phyloP scores from a whole-genome alignment of 2,888 invertebrate species.

The Melinaea menophilus region DNA sequence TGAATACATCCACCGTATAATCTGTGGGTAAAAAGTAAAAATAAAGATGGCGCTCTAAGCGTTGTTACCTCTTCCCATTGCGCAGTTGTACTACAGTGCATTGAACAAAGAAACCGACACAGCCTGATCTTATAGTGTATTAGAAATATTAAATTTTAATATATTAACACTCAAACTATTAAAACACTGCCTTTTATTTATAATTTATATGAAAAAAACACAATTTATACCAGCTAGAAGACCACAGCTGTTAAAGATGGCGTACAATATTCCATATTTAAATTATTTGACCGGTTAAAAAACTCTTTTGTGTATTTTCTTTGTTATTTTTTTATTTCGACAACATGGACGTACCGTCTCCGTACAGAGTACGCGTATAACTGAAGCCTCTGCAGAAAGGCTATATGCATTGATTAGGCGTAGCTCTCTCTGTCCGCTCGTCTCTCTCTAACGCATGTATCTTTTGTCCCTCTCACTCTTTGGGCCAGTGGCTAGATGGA shows the following conservation, averaged over 20 bases:
- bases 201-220: too few species aligned
- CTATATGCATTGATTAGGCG: slow-evolving; percentile 75
- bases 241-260: slow-evolving; percentile 1
- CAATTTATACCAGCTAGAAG: not conserved
- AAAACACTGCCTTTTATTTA: too few species aligned
- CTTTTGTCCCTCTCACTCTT: slow-evolving; percentile 46
- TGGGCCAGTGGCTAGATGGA: slow-evolving; percentile 51
- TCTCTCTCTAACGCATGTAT: slow-evolving; percentile 46
- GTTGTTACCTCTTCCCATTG: slow-evolving; percentile 5
- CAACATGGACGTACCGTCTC: slow-evolving; percentile 46
- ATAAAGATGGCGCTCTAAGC: slow-evolving; percentile 5
- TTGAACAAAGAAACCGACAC: not conserved
- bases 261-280: slow-evolving; percentile 7
- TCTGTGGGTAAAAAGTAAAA: slow-evolving; percentile 1
- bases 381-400: slow-evolving; percentile 66
- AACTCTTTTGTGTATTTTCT: slow-evolving; percentile 38
- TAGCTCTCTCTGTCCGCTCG: slow-evolving; percentile 49
- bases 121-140: too few species aligned
- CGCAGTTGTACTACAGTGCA: slow-evolving; percentile 1
- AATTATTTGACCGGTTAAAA: slow-evolving; percentile 30
- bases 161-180: too few species aligned
- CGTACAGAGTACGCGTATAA: slow-evolving; percentile 51
- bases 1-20: too few species aligned
- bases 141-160: too few species aligned
- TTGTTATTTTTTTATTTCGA: slow-evolving; percentile 39